Conservation (phyloP, 1,140 invertebrate genomes). For the Orussus abietinus region DNA sequence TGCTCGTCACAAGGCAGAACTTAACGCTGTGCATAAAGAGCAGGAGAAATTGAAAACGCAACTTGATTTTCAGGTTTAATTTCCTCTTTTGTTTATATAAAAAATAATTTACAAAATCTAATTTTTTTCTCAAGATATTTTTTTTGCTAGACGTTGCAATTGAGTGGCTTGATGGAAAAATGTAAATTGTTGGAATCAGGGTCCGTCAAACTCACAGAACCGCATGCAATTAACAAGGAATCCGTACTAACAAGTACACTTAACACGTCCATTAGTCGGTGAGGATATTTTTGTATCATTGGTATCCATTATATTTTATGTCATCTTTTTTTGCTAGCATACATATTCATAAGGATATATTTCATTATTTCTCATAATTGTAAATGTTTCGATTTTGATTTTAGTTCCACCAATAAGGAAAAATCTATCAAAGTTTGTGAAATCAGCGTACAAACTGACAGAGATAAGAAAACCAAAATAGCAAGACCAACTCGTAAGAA, state of each 20-base stretch:
- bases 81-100: conserved; percentile 6
- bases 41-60: conserved; percentile 37
- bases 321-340: background rate
- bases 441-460: conserved; percentile 7
- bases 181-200: conserved; percentile 37
- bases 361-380: conserved; percentile 14
- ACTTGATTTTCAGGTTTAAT: conserved; percentile 33
- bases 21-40: conserved; percentile 31
- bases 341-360: too few species aligned
- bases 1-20: conserved; percentile 24
- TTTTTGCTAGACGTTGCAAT: conserved; percentile 30
- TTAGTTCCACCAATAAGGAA: background rate
- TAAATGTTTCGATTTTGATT: background rate
- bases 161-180: conserved; percentile 29
- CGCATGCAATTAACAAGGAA: conserved; percentile 16
- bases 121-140: background rate
- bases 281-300: background rate
- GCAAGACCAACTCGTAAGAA: conserved; percentile 7
- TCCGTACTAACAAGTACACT: background rate
- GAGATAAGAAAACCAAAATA: conserved; percentile 3
- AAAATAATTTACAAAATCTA: conserved; percentile 6
- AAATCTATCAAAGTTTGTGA: conserved; percentile 5
- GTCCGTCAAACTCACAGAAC: conserved; percentile 34
- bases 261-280: conserved; percentile 4
- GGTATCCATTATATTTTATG: background rate